Evolutionary conservation across 2,113 vertebrate species (phyloP).

Genomic region (Phaetusa simplex): DNA sequence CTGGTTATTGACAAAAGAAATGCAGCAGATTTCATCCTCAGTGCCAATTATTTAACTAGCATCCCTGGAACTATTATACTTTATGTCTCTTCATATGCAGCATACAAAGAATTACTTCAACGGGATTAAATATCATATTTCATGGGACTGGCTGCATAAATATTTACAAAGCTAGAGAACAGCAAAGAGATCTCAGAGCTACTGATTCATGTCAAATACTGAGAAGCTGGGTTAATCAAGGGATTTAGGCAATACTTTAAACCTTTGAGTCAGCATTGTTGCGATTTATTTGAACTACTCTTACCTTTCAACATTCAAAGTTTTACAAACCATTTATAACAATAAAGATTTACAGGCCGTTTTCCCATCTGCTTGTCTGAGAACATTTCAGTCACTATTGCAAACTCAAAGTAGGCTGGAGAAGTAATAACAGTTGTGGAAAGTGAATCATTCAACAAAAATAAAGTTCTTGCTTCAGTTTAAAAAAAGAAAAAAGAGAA

Average conservation of each 20-base stretch:
- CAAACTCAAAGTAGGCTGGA: background rate
- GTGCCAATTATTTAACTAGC: background rate
- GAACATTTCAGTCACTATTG: background rate
- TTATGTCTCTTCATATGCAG: background rate
- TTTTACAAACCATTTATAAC: background rate
- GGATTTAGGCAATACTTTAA: slow-evolving; percentile 23
- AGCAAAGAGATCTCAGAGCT: slow-evolving; percentile 32
- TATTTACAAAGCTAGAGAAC: slow-evolving; percentile 35
- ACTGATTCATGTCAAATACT: slow-evolving; percentile 35
- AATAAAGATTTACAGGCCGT: background rate
- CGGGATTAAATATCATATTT: slow-evolving; percentile 33
- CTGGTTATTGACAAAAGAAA: background rate
- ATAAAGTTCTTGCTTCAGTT: background rate
- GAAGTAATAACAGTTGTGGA: slow-evolving; percentile 11
- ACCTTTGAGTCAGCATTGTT: background rate
- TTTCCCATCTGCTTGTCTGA: background rate
- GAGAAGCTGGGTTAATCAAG: slow-evolving; percentile 51
- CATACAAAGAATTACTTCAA: slow-evolving; percentile 24
- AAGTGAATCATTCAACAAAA: slow-evolving; percentile 33
- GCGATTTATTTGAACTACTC: slow-evolving; percentile 22
- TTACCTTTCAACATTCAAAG: slow-evolving; percentile 6
- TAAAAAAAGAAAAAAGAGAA: background rate
- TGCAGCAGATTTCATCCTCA: background rate
- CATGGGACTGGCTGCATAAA: background rate
- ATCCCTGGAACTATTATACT: background rate